Evolutionary conservation across 2,113 vertebrate genomes (phyloP).

Genomic region (Semicossyphus pulcher): DNA sequence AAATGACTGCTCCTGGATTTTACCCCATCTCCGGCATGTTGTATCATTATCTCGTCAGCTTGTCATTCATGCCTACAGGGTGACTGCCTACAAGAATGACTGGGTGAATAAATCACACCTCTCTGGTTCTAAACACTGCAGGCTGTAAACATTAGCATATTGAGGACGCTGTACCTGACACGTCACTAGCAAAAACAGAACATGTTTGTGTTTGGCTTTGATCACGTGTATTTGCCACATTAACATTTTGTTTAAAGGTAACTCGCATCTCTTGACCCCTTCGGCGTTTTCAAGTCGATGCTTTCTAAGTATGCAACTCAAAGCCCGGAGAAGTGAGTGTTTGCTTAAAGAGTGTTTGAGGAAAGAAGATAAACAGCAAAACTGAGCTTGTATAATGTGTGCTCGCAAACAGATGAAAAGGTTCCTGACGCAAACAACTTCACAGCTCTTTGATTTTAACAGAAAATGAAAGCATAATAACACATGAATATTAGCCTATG

Average conservation of each 20-base stretch:
- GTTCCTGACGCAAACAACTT: too few relatives aligned
- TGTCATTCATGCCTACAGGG: slow-evolving; percentile 18
- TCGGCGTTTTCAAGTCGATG: background rate
- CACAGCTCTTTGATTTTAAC: too few relatives aligned
- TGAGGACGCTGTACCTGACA: background rate
- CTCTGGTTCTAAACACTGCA: slow-evolving; percentile 1
- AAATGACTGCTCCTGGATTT: background rate
- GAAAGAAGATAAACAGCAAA: background rate
- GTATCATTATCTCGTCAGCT: slow-evolving; percentile 10
- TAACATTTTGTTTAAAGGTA: background rate
- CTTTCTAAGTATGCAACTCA: background rate
- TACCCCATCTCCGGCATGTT: background rate
- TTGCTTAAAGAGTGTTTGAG: background rate
- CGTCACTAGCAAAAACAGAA: background rate
- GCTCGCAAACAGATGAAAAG: too few relatives aligned
- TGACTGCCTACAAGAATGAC: background rate
- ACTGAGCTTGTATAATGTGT: too few relatives aligned
- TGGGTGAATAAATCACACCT: background rate
- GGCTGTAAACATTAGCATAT: background rate
- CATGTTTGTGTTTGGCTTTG: background rate
- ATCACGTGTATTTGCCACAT: background rate
- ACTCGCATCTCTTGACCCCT: background rate
- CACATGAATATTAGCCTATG: too few relatives aligned
- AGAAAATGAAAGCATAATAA: too few relatives aligned
- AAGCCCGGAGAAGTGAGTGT: background rate